Percentiles rank a stretch among this genome's conserved stretches.
Evolutionary conservation across 2,797 vertebrate species (phyloP).

Genomic region (Bufotes viridis): DNA sequence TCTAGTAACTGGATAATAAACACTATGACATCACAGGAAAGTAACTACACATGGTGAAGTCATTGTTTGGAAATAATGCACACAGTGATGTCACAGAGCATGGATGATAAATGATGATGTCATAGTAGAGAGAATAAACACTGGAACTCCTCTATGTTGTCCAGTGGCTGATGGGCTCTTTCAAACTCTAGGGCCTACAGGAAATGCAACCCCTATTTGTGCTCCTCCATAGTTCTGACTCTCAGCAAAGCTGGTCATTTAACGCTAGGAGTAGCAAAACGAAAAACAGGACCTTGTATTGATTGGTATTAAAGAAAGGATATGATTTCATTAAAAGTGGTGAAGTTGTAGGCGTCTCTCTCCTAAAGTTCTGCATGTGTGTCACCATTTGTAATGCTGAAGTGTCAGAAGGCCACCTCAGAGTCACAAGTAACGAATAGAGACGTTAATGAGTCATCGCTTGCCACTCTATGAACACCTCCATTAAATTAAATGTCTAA

Average conservation of each 20-base stretch:
- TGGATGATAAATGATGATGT: not conserved
- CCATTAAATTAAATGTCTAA: conserved; percentile 52
- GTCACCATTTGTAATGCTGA: conserved; percentile 25
- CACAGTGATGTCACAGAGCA: not conserved
- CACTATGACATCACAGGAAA: not conserved
- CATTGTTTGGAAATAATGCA: too few relatives aligned
- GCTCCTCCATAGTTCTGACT: not conserved
- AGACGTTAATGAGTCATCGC: conserved; percentile 53
- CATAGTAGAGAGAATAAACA: not conserved
- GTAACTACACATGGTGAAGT: too few relatives aligned
- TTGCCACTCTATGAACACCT: conserved; percentile 53
- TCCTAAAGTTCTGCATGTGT: not conserved
- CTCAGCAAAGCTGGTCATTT: not conserved
- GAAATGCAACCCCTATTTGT: not conserved
- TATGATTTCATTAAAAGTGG: not conserved
- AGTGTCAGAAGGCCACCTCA: conserved; percentile 47
- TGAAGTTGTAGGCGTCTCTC: not conserved
- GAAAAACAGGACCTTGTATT: not conserved
- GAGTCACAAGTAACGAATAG: conserved; percentile 30
- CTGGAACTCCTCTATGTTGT: not conserved
- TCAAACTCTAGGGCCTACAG: not conserved
- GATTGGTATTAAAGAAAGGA: not conserved
- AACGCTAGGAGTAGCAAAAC: not conserved
- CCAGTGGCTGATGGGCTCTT: too few relatives aligned
- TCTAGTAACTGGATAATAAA: not conserved